phyloP scores from a whole-genome alignment of 1,140 invertebrate species.

The Sycophila sp. region DNA sequence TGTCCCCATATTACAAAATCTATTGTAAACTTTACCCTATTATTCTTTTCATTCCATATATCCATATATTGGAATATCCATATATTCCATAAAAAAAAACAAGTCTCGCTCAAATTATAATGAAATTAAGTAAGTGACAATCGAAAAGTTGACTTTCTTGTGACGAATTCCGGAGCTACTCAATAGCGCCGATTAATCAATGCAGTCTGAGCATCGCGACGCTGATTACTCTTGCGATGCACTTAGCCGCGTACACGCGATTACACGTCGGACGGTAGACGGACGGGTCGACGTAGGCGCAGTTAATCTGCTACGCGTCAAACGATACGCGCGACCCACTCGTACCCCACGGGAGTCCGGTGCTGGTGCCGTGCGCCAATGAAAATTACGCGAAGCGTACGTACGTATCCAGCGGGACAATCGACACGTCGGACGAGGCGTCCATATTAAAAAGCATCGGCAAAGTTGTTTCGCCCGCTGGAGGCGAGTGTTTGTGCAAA shows the following conservation, averaged over 20 bases:
- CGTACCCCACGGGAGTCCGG: neutral
- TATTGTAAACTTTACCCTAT: too few relatives aligned
- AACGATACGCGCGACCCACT: conserved; percentile 46
- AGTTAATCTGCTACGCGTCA: conserved; percentile 62
- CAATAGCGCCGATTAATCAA: conserved; percentile 63
- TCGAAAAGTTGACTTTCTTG: too few relatives aligned
- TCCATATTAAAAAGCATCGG: conserved; percentile 55
- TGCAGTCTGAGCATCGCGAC: conserved; percentile 44
- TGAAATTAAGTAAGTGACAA: too few relatives aligned
- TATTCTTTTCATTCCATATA: too few relatives aligned
- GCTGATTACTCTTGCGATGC: conserved; percentile 61
- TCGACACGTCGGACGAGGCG: conserved; percentile 25
- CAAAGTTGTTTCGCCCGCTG: neutral
- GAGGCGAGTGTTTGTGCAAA: neutral
- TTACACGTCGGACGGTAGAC: conserved; percentile 59
- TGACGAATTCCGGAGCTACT: too few relatives aligned
- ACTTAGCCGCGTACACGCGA: conserved; percentile 59
- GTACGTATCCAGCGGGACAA: conserved; percentile 28
- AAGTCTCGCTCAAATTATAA: too few relatives aligned
- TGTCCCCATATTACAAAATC: too few relatives aligned
- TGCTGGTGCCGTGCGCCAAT: neutral
- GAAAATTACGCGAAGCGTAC: conserved; percentile 1
- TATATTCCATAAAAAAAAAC: too few relatives aligned
- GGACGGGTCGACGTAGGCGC: conserved; percentile 56
- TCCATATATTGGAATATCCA: too few relatives aligned